Conservation (phyloP, 2,113 vertebrate genomes). For the Rynchops niger region DNA sequence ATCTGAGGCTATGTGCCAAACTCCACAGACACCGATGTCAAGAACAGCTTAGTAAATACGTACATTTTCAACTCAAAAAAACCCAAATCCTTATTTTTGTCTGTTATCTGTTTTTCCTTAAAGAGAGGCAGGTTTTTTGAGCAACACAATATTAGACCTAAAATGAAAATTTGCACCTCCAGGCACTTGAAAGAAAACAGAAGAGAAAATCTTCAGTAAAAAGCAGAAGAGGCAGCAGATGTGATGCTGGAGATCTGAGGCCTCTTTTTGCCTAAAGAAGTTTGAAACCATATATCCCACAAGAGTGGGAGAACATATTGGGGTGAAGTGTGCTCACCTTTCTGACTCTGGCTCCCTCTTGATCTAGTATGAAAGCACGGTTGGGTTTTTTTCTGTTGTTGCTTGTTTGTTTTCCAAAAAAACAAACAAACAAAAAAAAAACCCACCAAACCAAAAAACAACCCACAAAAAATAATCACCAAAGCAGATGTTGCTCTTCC, state of each 20-base stretch:
- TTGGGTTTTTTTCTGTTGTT: not conserved
- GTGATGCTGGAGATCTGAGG: not conserved
- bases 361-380: not conserved
- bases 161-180: not conserved
- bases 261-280: not conserved
- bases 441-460: too few species aligned
- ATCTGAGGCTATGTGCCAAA: not conserved
- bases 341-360: not conserved
- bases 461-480: not conserved
- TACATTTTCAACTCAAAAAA: not conserved
- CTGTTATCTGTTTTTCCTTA: not conserved
- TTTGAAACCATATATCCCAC: not conserved
- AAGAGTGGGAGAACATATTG: not conserved
- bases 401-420: not conserved
- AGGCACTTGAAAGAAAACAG: not conserved
- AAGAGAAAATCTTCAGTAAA: not conserved
- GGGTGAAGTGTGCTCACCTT: not conserved
- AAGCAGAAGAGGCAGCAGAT: not conserved
- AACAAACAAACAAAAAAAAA: not conserved
- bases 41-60: not conserved
- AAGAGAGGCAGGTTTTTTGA: not conserved
- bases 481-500: not conserved
- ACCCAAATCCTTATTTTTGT: not conserved
- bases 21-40: not conserved
- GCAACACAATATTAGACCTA: not conserved